These are phyloP conservation scores for Lasioglossum zephyrum DNA, from an alignment of 2,888 invertebrate genomes.

Conservation along the genomic window DNA sequence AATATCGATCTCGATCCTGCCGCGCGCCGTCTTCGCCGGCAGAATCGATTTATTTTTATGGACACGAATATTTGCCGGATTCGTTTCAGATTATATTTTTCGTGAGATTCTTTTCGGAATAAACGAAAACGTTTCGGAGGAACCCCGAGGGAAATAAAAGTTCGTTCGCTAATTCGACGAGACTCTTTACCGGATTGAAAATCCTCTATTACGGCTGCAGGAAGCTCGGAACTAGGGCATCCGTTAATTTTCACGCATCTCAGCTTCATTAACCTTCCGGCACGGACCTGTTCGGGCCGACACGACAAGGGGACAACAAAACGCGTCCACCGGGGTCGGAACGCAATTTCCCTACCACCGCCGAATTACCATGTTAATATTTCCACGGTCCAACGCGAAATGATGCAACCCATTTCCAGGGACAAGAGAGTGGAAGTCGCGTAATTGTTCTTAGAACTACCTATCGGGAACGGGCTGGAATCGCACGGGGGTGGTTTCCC, in stretches of 20 bases:
- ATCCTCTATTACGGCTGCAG: background rate
- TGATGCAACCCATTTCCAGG: slow-evolving; percentile 5
- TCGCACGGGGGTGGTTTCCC: background rate
- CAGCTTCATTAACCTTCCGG: slow-evolving; percentile 6
- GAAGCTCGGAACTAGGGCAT: background rate
- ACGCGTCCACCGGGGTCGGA: slow-evolving; percentile 11
- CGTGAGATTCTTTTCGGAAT: background rate
- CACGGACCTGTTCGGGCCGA: background rate
- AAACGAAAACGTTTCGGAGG: background rate
- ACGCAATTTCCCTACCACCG: slow-evolving; percentile 22
- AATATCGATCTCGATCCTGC: background rate
- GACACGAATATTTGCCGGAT: background rate
- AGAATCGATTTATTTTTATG: background rate
- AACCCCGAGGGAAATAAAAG: background rate
- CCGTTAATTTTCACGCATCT: slow-evolving; percentile 17
- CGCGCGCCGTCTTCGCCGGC: background rate
- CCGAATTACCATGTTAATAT: slow-evolving; percentile 33
- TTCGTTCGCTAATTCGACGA: background rate
- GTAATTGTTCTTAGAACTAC: slow-evolving; percentile 19
- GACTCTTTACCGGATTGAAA: background rate
- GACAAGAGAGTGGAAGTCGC: background rate
- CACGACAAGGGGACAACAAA: slow-evolving; percentile 7
- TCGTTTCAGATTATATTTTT: background rate
- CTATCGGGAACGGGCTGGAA: slow-evolving; percentile 10
- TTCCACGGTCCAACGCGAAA: slow-evolving; percentile 4